Evolutionary conservation across 1,140 invertebrate genomes (phyloP).

Genomic region (Drosophila persimilis): DNA sequence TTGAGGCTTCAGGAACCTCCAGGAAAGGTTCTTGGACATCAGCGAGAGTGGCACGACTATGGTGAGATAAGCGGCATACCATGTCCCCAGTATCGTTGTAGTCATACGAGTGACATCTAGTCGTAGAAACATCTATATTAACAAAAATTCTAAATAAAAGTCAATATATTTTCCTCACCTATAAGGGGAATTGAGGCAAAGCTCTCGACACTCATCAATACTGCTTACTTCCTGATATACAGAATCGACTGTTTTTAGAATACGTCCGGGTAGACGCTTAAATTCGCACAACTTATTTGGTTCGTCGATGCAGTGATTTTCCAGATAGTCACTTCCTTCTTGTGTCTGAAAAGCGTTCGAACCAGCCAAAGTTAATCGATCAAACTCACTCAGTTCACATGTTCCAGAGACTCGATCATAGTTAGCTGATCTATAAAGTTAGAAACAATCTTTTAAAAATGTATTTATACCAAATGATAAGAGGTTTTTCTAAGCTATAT

Average conservation of each 20-base stretch:
- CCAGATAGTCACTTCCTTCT: constrained; percentile 91
- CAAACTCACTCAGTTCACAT: constrained; percentile 94
- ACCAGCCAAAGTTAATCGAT: constrained; percentile 92
- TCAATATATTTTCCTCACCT: constrained; percentile 75
- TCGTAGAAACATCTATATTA: background rate
- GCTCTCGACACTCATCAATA: constrained; percentile 92
- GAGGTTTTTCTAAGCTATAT: too few species aligned
- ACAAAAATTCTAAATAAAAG: background rate
- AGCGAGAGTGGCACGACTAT: constrained; percentile 93
- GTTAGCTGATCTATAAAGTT: constrained; percentile 91
- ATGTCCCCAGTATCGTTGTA: constrained; percentile 96
- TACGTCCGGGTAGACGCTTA: constrained; percentile 92
- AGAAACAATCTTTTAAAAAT: background rate
- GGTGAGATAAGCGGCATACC: constrained; percentile 95
- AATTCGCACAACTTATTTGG: constrained; percentile 96
- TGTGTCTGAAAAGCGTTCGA: constrained; percentile 89
- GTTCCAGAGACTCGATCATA: constrained; percentile 92
- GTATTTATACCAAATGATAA: too few species aligned
- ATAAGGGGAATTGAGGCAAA: constrained; percentile 93
- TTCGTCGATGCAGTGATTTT: constrained; percentile 95
- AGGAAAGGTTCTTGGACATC: constrained; percentile 96
- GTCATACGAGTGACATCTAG: constrained; percentile 95
- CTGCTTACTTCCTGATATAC: constrained; percentile 95
- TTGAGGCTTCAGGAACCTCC: constrained; percentile 93
- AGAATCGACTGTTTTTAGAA: constrained; percentile 96